Evolutionary conservation across 2,113 vertebrate genomes (phyloP).

Genomic region (Tauraco erythrolophus): DNA sequence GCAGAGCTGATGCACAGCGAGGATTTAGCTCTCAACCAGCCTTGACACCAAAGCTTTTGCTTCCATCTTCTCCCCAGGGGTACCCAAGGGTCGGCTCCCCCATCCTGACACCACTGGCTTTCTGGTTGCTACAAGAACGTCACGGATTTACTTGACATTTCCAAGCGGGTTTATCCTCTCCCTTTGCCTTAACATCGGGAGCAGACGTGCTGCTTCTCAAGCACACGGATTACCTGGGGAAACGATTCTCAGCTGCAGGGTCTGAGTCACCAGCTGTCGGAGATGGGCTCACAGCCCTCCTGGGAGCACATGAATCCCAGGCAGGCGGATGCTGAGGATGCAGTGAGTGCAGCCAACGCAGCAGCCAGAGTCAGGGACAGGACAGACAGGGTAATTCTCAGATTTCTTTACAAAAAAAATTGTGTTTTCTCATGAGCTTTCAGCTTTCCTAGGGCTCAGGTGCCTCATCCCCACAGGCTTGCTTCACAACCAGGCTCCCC

Average conservation of each 20-base stretch:
- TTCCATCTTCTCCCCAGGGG: neutral
- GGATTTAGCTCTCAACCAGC: neutral
- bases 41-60: neutral
- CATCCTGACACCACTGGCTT: neutral
- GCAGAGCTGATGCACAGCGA: neutral
- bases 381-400: fast-evolving
- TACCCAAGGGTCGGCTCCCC: neutral
- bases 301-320: neutral
- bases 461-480: neutral
- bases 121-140: neutral
- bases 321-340: neutral
- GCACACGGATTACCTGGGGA: neutral
- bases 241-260: neutral
- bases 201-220: neutral
- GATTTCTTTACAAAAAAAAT: neutral
- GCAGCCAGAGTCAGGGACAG: neutral
- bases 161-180: neutral
- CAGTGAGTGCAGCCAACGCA: neutral
- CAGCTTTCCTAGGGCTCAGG: neutral
- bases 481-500: neutral
- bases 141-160: fast-evolving
- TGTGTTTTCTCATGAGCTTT: neutral
- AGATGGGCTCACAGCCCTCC: neutral
- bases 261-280: neutral
- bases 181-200: neutral